These are phyloP conservation scores for Oscheius onirici DNA, from an alignment of 2,888 invertebrate species.

Conservation along the genomic window DNA sequence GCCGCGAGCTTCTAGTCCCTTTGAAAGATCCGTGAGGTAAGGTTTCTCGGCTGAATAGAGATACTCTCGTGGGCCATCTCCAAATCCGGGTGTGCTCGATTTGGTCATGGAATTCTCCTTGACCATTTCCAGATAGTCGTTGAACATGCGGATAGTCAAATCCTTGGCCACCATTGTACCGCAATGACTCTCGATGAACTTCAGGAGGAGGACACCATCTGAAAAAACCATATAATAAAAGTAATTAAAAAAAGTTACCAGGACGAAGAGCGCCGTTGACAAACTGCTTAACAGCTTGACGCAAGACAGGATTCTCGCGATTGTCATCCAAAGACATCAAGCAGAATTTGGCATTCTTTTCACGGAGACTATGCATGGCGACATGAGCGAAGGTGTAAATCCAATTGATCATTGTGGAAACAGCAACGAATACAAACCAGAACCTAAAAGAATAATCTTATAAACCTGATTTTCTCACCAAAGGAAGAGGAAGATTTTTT, in stretches of 20 bases:
- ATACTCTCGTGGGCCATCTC: conserved; percentile 51
- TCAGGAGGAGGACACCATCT: conserved; percentile 70
- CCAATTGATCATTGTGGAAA: conserved; percentile 73
- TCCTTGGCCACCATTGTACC: conserved; percentile 71
- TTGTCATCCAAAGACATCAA: conserved; percentile 18
- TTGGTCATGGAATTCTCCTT: conserved; percentile 49
- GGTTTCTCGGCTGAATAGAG: conserved; percentile 53
- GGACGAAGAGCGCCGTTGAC: conserved; percentile 59
- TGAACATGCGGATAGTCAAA: conserved; percentile 60
- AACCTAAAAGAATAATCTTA: conserved; percentile 53
- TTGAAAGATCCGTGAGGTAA: neutral
- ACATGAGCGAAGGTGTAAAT: conserved; percentile 72
- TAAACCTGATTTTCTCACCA: conserved; percentile 51
- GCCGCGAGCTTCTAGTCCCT: conserved; percentile 22
- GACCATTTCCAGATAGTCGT: conserved; percentile 54
- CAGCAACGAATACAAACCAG: conserved; percentile 74
- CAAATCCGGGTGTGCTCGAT: conserved; percentile 59
- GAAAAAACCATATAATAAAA: conserved; percentile 5
- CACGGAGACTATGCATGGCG: conserved; percentile 46
- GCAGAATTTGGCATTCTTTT: conserved; percentile 29
- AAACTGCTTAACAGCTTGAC: conserved; percentile 47
- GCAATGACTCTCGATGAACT: conserved; percentile 71
- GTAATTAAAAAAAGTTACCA: conserved; percentile 39
- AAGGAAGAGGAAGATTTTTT: conserved; percentile 70
- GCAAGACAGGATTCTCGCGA: conserved; percentile 17